These are phyloP conservation scores for Drosophila eugracilis DNA, from an alignment of 1,140 invertebrate genomes.

Conservation along the genomic window DNA sequence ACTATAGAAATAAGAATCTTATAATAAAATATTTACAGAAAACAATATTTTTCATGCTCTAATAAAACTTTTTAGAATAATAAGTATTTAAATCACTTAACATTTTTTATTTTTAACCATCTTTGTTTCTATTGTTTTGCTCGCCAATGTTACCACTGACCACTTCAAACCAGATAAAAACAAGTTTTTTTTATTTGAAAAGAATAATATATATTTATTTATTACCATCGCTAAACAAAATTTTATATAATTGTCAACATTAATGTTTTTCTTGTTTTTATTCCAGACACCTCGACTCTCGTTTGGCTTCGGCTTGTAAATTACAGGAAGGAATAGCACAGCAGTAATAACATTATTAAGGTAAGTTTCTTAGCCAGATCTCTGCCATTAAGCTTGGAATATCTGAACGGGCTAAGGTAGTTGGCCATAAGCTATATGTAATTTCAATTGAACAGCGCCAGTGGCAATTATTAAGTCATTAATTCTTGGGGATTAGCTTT, in stretches of 20 bases:
- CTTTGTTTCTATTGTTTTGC: neutral
- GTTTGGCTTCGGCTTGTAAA: conserved; percentile 21
- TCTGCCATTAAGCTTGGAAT: conserved; percentile 23
- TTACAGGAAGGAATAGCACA: conserved; percentile 30
- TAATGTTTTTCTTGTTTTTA: neutral
- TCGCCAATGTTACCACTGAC: neutral
- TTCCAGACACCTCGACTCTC: conserved; percentile 32
- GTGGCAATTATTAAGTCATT: conserved; percentile 42
- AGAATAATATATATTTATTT: neutral
- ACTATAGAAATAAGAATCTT: no score
- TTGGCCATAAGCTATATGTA: conserved; percentile 10
- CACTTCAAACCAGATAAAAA: conserved; percentile 1
- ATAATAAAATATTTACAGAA: no score
- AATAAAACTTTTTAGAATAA: neutral
- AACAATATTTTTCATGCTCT: no score
- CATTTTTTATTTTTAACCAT: no score
- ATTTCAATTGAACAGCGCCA: conserved; percentile 26
- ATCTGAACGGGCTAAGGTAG: neutral
- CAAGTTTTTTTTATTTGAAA: conserved; percentile 1
- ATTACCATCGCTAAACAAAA: conserved; percentile 7
- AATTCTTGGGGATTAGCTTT: conserved; percentile 32
- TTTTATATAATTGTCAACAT: conserved; percentile 8
- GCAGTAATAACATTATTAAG: conserved; percentile 46
- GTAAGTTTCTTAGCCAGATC: conserved; percentile 43
- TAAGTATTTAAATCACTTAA: neutral